A percentile compares a stretch with the other conserved stretches of the same genome.
Conservation (phyloP, 1,140 invertebrate genomes). For the Ectropis grisescens region DNA sequence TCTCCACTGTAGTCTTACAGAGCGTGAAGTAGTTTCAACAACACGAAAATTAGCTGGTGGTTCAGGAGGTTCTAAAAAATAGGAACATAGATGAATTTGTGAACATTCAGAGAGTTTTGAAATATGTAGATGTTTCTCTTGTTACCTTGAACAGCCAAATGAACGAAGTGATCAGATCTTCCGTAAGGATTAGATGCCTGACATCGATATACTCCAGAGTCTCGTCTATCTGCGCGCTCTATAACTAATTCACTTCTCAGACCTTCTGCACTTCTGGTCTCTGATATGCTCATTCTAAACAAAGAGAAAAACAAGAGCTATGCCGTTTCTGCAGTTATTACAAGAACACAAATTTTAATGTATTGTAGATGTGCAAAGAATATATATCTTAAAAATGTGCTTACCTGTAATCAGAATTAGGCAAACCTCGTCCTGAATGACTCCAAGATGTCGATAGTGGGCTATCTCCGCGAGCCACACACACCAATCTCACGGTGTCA, state of each 20-base stretch:
- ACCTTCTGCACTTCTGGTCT: constrained; percentile 78
- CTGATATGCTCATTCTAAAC: constrained; percentile 68
- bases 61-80: constrained; percentile 78
- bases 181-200: constrained; percentile 88
- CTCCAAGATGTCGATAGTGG: constrained; percentile 87
- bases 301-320: too few species aligned
- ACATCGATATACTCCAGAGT: constrained; percentile 89
- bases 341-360: too few species aligned
- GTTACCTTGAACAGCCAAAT: constrained; percentile 88
- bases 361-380: too few species aligned
- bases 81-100: too few species aligned
- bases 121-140: too few species aligned
- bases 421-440: constrained; percentile 61
- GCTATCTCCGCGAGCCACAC: constrained; percentile 87
- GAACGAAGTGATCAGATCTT: constrained; percentile 84
- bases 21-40: constrained; percentile 78
- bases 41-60: constrained; percentile 76
- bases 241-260: constrained; percentile 79
- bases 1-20: constrained; percentile 80
- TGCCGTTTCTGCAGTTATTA: too few species aligned
- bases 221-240: constrained; percentile 77
- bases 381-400: too few species aligned
- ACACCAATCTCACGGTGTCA: constrained; percentile 79
- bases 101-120: too few species aligned
- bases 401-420: constrained; percentile 72